Conservation (phyloP, 2,797 vertebrate genomes). For the Gobionotothen gibberifrons region DNA sequence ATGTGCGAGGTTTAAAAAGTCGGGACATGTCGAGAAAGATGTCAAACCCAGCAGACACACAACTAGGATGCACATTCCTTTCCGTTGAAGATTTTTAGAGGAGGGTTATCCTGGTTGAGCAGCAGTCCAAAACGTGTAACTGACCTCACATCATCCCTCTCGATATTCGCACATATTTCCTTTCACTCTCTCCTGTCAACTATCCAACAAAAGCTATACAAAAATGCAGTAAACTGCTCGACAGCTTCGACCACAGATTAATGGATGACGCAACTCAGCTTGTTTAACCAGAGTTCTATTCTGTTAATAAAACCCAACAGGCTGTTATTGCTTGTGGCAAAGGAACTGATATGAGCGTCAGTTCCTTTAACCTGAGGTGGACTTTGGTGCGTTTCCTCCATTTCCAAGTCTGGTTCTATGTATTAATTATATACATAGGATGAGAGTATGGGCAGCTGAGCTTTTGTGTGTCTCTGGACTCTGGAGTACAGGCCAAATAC, state of each 20-base stretch:
- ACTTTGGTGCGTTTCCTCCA: slow-evolving; percentile 15
- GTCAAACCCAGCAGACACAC: slow-evolving; percentile 17
- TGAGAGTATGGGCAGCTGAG: not conserved
- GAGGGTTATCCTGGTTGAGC: not conserved
- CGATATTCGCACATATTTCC: slow-evolving; percentile 18
- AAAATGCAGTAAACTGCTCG: not conserved
- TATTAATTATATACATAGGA: slow-evolving; percentile 8
- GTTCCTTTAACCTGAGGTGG: not conserved
- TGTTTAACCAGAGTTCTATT: slow-evolving; percentile 9
- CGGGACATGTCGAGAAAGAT: slow-evolving; percentile 1
- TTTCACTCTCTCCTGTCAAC: slow-evolving; percentile 23
- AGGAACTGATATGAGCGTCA: not conserved
- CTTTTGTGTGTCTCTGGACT: slow-evolving; percentile 32
- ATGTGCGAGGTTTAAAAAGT: slow-evolving; percentile 10
- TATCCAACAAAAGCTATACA: slow-evolving; percentile 22
- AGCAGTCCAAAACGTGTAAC: slow-evolving; percentile 4
- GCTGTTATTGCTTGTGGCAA: not conserved
- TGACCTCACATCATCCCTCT: slow-evolving; percentile 9
- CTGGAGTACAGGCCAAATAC: slow-evolving; percentile 19
- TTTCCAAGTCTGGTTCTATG: slow-evolving; percentile 24
- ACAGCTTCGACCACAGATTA: slow-evolving; percentile 23
- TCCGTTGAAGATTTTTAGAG: slow-evolving; percentile 1
- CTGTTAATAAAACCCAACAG: slow-evolving; percentile 14
- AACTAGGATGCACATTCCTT: slow-evolving; percentile 13
- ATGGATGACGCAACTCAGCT: slow-evolving; percentile 18